phyloP scores from a whole-genome alignment of 2,888 invertebrate species.

The Toxonevra muliebris region DNA sequence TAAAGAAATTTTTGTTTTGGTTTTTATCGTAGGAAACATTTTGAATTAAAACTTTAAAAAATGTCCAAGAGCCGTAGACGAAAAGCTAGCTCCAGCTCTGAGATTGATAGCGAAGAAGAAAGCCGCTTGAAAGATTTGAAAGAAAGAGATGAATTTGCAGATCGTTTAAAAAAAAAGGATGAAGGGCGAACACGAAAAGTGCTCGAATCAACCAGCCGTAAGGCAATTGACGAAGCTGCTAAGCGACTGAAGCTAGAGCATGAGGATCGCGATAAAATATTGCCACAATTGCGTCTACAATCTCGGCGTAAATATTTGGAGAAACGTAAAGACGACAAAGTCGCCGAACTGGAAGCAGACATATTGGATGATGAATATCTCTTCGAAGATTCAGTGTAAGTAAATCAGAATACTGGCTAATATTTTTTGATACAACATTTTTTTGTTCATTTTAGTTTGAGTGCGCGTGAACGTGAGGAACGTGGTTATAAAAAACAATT shows the following conservation, averaged over 20 bases:
- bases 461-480: constrained; percentile 84
- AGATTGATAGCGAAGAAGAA: constrained; percentile 80
- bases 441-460: constrained; percentile 71
- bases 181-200: constrained; percentile 87
- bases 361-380: constrained; percentile 96
- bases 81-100: constrained; percentile 52
- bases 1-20: too few species aligned
- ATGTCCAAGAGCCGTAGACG: constrained; percentile 55
- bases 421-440: constrained; percentile 6
- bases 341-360: constrained; percentile 93
- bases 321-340: constrained; percentile 96
- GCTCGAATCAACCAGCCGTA: constrained; percentile 71
- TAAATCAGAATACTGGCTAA: constrained; percentile 37
- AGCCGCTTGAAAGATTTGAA: constrained; percentile 83
- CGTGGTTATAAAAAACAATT: constrained; percentile 91
- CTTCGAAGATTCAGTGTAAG: constrained; percentile 88
- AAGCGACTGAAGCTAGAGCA: constrained; percentile 88
- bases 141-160: constrained; percentile 94
- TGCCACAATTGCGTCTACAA: constrained; percentile 88
- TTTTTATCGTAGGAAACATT: neutral
- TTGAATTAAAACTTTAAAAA: constrained; percentile 20
- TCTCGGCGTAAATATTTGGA: constrained; percentile 94
- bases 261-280: constrained; percentile 83
- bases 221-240: constrained; percentile 86
- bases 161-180: constrained; percentile 87